phyloP scores from a whole-genome alignment of 2,888 invertebrate genomes.

The Ophion slaviceki region DNA sequence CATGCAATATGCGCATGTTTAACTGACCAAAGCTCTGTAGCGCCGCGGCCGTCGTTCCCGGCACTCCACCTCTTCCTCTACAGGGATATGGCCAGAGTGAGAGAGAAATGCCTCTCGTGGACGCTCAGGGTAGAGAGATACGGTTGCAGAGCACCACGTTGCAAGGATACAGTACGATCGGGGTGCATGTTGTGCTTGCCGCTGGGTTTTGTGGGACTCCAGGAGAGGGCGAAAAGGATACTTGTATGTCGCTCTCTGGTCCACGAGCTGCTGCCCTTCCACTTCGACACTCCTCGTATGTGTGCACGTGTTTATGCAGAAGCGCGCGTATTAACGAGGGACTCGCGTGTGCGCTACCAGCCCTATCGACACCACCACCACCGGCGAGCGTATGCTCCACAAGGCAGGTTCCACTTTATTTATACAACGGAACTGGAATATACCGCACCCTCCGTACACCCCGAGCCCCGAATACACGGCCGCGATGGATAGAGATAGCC shows the following conservation, averaged over 20 bases:
- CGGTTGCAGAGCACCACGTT: constrained; percentile 44
- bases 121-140: constrained; percentile 30
- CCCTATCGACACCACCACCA: constrained; percentile 34
- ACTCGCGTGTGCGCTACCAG: constrained; percentile 19
- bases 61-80: constrained; percentile 62
- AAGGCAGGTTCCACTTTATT: constrained; percentile 55
- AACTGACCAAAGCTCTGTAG: constrained; percentile 82
- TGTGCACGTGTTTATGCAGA: constrained; percentile 1
- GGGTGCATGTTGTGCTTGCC: constrained; percentile 46
- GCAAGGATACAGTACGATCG: constrained; percentile 47
- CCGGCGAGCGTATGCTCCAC: constrained; percentile 35
- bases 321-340: constrained; percentile 30
- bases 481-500: not conserved
- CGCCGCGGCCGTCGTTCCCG: constrained; percentile 71
- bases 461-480: constrained; percentile 9
- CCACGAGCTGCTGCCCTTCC: constrained; percentile 22
- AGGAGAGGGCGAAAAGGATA: constrained; percentile 44
- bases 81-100: constrained; percentile 59
- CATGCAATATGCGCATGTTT: constrained; percentile 84
- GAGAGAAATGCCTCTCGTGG: constrained; percentile 21
- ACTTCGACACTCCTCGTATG: constrained; percentile 10
- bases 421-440: constrained; percentile 39
- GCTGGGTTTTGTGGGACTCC: constrained; percentile 44
- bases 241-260: constrained; percentile 41
- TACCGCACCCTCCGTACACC: not conserved